These are phyloP conservation scores for Rotaria sp. DNA, from an alignment of 2,888 invertebrate species.

Conservation along the genomic window DNA sequence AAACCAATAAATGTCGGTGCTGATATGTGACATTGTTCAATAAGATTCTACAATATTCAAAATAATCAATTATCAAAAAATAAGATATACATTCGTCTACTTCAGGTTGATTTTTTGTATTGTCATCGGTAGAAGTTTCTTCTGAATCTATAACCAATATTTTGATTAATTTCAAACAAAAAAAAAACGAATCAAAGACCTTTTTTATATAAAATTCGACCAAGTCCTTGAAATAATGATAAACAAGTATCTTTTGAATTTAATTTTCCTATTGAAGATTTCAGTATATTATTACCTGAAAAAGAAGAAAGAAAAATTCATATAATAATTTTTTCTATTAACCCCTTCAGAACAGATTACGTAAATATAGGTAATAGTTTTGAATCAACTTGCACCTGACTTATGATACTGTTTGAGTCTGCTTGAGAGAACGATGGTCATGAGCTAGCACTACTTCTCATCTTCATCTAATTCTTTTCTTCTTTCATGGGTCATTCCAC, in stretches of 20 bases:
- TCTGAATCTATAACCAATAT: neutral
- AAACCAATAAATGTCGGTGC: slow-evolving; percentile 1
- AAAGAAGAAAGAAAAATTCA: neutral
- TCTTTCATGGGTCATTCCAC: too few species aligned
- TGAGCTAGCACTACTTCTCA: too few species aligned
- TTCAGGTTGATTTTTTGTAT: slow-evolving; percentile 15
- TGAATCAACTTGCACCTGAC: too few species aligned
- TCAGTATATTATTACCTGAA: neutral
- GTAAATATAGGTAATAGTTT: too few species aligned
- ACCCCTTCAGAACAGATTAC: too few species aligned
- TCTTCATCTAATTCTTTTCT: too few species aligned
- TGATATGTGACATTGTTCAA: slow-evolving; percentile 28
- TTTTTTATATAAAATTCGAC: slow-evolving; percentile 39
- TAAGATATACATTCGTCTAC: neutral
- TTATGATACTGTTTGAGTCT: too few species aligned
- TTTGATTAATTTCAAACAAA: too few species aligned
- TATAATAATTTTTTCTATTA: too few species aligned
- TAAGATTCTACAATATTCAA: slow-evolving; percentile 4
- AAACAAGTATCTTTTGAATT: slow-evolving; percentile 35
- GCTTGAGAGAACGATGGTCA: too few species aligned
- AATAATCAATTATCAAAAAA: neutral
- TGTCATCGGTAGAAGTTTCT: neutral
- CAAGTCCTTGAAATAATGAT: slow-evolving; percentile 35
- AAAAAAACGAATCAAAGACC: neutral
- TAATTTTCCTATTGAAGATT: neutral